Base-by-base conservation (phyloP, 2,797 vertebrate genomes). In the Streptopelia turtur region DNA sequence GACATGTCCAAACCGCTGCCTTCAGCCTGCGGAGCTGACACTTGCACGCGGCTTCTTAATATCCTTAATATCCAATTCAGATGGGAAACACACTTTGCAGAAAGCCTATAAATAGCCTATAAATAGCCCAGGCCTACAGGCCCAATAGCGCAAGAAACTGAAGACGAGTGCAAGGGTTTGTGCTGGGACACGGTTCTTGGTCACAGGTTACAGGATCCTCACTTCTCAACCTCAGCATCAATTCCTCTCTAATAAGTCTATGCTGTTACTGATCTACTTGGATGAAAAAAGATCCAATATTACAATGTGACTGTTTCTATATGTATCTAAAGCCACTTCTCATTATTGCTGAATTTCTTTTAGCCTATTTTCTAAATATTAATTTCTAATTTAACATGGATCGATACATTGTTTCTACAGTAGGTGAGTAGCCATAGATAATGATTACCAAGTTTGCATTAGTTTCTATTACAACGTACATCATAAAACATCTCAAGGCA, bases 171-270 rank as follows among this genome's bases (percentile, higher is more conserved):
- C 31, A 23, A 55, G 60, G 30, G 39, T 28, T 8, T 69, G 61
- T 8, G 37, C 18, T 16, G 5, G 0, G 3, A 20, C 10, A 30
- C 16, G 24, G 37, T 21, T 43, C 60, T 30, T 17, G 33, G 35
- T 10, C 33, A 16, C 23, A 53, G 28, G 21, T 9, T n/a, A 11
- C 3, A 69, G 84, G 41, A 45, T 3, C 16, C 22, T 33, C 55
- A 39, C 43, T 16, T 76, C 81, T 35, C 76, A 35, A 15, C 13
- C 61, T 39, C 7, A 12, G n/a, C 63, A 18, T 4, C 47, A 27
- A 11, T 6, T 69, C 68, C 50, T 49, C 64, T 68, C 18, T 22
- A 55, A 83, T 6, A 45, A 77, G 55, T 7, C 3, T 8, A 15
- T 9, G 16, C 5, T 22, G 21, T 18, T 64, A 65, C 27, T 10